phyloP scores from a whole-genome alignment of 2,888 invertebrate species.

The Leptarthrus brevirostris region DNA sequence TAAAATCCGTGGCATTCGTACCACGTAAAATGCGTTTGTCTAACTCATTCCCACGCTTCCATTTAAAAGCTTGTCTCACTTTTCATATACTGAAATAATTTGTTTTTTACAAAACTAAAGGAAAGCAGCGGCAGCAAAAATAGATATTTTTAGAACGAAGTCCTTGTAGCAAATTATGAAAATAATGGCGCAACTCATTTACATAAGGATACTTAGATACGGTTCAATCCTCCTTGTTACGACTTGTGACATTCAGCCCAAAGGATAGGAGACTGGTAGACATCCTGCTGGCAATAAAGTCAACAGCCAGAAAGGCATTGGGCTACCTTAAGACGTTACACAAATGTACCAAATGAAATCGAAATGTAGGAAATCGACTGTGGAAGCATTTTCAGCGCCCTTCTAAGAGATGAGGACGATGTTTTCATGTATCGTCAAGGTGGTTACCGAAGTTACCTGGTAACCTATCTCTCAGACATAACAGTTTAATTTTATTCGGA shows the following conservation, averaged over 20 bases:
- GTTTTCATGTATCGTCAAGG: neutral
- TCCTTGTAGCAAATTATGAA: conserved; percentile 33
- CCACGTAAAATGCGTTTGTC: too few species aligned
- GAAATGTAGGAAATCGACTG: conserved; percentile 20
- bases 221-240: neutral
- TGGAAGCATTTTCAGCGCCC: conserved; percentile 11
- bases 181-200: conserved; percentile 28
- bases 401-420: conserved; percentile 28
- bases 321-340: conserved; percentile 11
- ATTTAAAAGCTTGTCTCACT: too few species aligned
- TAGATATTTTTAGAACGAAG: conserved; percentile 19
- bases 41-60: too few species aligned
- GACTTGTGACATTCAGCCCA: conserved; percentile 4
- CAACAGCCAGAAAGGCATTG: conserved; percentile 13
- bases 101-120: neutral
- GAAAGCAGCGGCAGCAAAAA: neutral
- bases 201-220: conserved; percentile 24
- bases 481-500: conserved; percentile 13
- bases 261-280: neutral
- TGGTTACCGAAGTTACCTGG: neutral
- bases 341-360: conserved; percentile 20
- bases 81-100: conserved; percentile 19
- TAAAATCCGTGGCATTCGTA: too few species aligned
- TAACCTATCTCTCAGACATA: conserved; percentile 24
- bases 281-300: conserved; percentile 16